A percentile compares a stretch with the other conserved stretches of the same genome.
Evolutionary conservation across 1,140 invertebrate genomes (phyloP).

Genomic region (Megalonaias nervosa): DNA sequence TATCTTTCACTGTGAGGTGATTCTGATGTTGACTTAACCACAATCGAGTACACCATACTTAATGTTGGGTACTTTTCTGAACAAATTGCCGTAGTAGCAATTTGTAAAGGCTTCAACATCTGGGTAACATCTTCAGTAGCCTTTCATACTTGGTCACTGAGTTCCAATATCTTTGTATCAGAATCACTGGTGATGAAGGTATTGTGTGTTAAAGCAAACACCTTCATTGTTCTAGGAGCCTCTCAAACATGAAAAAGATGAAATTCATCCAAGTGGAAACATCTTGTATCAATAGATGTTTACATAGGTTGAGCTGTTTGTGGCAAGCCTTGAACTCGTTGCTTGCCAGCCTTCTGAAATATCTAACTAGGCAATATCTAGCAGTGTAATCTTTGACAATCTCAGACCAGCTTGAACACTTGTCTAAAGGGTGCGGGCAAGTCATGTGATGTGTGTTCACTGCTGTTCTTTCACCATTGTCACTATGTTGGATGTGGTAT

Average conservation of each 20-base stretch:
- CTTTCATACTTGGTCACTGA: conserved; percentile 4
- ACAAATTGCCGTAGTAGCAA: neutral
- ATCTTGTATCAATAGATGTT: conserved; percentile 5
- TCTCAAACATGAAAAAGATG: conserved; percentile 17
- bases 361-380: neutral
- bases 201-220: conserved; percentile 14
- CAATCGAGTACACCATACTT: too few species aligned
- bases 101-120: conserved; percentile 5
- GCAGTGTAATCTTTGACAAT: too few species aligned
- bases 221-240: conserved; percentile 7
- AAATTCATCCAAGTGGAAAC: conserved; percentile 7
- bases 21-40: conserved; percentile 1
- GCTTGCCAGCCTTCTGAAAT: conserved; percentile 8
- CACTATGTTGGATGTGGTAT: too few species aligned
- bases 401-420: too few species aligned
- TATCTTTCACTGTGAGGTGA: conserved; percentile 1
- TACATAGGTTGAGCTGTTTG: conserved; percentile 6
- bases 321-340: conserved; percentile 9
- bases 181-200: conserved; percentile 2
- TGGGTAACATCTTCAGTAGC: conserved; percentile 8
- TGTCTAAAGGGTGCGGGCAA: too few species aligned
- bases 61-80: conserved; percentile 2
- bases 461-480: too few species aligned
- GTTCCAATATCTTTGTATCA: conserved; percentile 6
- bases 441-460: too few species aligned